Conservation (phyloP, 1,140 invertebrate genomes). For the Frieseomelitta varia region DNA sequence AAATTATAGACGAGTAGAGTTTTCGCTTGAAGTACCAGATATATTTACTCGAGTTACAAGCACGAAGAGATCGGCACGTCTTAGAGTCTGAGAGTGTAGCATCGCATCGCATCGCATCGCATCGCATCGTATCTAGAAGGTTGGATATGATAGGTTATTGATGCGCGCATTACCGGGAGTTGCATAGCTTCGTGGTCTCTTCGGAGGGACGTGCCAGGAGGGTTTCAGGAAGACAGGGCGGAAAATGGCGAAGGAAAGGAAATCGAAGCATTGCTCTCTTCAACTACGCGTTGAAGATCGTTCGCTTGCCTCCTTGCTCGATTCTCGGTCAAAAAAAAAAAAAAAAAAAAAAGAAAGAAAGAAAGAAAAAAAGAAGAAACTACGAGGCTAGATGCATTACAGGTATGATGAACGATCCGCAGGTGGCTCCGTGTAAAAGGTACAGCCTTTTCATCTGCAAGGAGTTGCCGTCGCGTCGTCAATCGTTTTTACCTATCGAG, state of each 20-base stretch:
- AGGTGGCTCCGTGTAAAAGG: constrained; percentile 65
- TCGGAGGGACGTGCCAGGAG: constrained; percentile 53
- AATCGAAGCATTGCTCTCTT: constrained; percentile 24
- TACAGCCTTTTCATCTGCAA: constrained; percentile 34
- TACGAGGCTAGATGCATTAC: constrained; percentile 69
- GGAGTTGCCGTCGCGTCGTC: constrained; percentile 45
- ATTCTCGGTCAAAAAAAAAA: constrained; percentile 46
- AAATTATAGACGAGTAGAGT: constrained; percentile 43
- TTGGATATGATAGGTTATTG: constrained; percentile 79
- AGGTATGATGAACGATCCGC: constrained; percentile 74
- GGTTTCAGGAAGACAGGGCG: constrained; percentile 49
- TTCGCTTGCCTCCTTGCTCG: constrained; percentile 14
- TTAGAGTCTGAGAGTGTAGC: background rate
- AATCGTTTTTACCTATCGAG: constrained; percentile 60
- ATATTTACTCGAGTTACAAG: constrained; percentile 48
- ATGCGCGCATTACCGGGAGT: constrained; percentile 75
- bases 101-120: constrained; percentile 30
- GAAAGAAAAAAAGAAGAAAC: constrained; percentile 45
- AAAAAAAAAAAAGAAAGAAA: constrained; percentile 52
- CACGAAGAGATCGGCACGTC: constrained; percentile 50
- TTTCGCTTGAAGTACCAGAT: constrained; percentile 39
- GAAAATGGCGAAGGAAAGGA: constrained; percentile 34
- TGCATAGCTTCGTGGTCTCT: constrained; percentile 62
- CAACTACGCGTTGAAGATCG: constrained; percentile 65
- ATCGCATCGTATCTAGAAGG: constrained; percentile 50